These are phyloP conservation scores for Chanos chanos DNA, from an alignment of 2,797 vertebrate genomes.

Conservation along the genomic window DNA sequence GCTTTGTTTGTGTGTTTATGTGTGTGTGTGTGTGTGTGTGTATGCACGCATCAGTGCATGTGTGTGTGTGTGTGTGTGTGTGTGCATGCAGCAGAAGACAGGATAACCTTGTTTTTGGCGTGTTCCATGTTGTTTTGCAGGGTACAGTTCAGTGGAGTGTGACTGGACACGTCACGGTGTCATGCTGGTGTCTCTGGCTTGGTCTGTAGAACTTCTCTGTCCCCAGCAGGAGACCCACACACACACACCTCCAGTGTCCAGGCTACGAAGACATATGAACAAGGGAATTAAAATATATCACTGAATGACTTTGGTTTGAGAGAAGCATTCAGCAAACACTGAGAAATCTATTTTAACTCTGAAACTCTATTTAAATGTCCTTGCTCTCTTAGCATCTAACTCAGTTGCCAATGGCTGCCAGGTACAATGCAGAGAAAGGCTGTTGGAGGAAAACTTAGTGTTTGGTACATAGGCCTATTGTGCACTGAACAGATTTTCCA, in stretches of 20 bases:
- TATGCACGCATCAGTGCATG: not conserved
- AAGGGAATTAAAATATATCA: no score
- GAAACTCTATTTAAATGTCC: no score
- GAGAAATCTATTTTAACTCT: no score
- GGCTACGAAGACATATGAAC: no score
- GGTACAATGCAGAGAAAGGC: no score
- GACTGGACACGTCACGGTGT: slow-evolving; percentile 78
- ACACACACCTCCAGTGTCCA: slow-evolving; percentile 33
- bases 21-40: not conserved
- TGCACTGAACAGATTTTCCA: no score
- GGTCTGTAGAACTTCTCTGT: slow-evolving; percentile 65
- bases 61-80: slow-evolving; percentile 7
- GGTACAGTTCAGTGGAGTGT: slow-evolving; percentile 83
- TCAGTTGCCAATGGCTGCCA: no score
- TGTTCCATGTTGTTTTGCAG: slow-evolving; percentile 79
- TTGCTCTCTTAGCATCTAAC: no score
- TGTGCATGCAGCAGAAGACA: slow-evolving; percentile 45
- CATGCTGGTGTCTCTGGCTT: slow-evolving; percentile 65
- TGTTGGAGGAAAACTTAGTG: no score
- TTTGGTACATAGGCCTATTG: no score
- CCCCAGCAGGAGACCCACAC: slow-evolving; percentile 40
- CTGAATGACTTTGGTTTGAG: no score
- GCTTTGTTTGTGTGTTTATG: not conserved
- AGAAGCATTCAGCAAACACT: no score
- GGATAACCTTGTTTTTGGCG: slow-evolving; percentile 61